Conservation (phyloP, 2,797 vertebrate genomes). For the Pseudochirops corinnae region DNA sequence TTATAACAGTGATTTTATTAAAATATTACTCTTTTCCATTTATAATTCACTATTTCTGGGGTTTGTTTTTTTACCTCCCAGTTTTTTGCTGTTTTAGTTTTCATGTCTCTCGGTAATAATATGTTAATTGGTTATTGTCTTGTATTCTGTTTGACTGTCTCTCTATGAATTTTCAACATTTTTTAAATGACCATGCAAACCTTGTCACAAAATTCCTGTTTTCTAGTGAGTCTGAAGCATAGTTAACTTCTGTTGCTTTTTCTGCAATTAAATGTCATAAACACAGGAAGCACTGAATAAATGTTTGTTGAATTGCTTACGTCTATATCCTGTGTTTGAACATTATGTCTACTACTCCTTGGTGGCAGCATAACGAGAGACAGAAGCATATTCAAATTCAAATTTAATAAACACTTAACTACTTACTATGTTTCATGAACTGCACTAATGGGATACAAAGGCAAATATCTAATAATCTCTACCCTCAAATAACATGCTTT, state of each 20-base stretch:
- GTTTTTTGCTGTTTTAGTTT: constrained; percentile 4
- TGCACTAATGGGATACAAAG: neutral
- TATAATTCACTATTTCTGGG: neutral
- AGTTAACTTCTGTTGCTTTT: neutral
- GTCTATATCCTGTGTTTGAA: no score
- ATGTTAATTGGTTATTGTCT: neutral
- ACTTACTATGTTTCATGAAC: neutral
- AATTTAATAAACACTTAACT: neutral
- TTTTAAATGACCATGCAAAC: neutral
- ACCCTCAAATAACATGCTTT: neutral
- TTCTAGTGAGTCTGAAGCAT: neutral
- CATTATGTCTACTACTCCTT: no score
- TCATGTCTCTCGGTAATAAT: neutral
- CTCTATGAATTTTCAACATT: no score
- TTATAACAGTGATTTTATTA: neutral
- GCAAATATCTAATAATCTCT: neutral
- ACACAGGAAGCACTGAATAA: neutral
- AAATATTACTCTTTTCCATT: neutral
- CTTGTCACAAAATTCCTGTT: neutral
- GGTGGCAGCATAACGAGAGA: no score
- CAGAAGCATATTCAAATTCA: neutral
- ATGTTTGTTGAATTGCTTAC: neutral
- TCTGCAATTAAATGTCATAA: constrained; percentile 48
- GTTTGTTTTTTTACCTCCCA: neutral
- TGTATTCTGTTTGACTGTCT: constrained; percentile 12